Conservation (phyloP, 2,888 invertebrate species). For the Vannuccia rotundouncinata region DNA sequence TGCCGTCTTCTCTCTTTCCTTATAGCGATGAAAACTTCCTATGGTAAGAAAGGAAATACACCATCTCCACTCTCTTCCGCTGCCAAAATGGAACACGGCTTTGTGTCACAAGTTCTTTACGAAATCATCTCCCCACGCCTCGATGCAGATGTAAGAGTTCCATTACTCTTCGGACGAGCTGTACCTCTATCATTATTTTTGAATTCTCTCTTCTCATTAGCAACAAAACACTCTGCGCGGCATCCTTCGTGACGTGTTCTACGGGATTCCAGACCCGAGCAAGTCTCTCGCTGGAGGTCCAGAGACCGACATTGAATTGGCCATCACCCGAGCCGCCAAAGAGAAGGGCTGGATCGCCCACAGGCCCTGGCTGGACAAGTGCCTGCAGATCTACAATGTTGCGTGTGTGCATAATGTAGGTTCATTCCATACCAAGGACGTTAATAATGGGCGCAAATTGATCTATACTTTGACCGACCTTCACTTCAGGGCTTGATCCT, state of each 20-base stretch:
- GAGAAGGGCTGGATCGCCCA: conserved; percentile 49
- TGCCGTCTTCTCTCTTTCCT: background rate
- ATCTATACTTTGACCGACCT: background rate
- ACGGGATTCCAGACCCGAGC: conserved; percentile 48
- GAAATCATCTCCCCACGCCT: conserved; percentile 48
- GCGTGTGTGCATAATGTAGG: conserved; percentile 46
- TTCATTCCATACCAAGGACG: background rate
- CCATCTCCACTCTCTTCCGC: conserved; percentile 50
- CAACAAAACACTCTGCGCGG: conserved; percentile 48
- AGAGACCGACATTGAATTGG: conserved; percentile 44
- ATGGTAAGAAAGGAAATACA: conserved; percentile 43
- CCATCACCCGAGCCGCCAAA: conserved; percentile 43
- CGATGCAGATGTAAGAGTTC: conserved; percentile 13
- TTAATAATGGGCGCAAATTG: no score
- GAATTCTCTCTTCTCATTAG: no score
- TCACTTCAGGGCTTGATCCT: conserved; percentile 50
- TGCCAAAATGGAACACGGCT: conserved; percentile 52
- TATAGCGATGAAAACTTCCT: background rate
- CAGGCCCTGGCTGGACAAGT: conserved; percentile 53
- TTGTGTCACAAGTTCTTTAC: conserved; percentile 51
- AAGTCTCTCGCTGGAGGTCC: conserved; percentile 41
- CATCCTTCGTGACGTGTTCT: conserved; percentile 51
- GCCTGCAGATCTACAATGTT: conserved; percentile 51
- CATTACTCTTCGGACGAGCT: no score
- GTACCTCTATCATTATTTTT: no score